Conservation (phyloP, 2,797 vertebrate genomes). For the Pristis pectinata region DNA sequence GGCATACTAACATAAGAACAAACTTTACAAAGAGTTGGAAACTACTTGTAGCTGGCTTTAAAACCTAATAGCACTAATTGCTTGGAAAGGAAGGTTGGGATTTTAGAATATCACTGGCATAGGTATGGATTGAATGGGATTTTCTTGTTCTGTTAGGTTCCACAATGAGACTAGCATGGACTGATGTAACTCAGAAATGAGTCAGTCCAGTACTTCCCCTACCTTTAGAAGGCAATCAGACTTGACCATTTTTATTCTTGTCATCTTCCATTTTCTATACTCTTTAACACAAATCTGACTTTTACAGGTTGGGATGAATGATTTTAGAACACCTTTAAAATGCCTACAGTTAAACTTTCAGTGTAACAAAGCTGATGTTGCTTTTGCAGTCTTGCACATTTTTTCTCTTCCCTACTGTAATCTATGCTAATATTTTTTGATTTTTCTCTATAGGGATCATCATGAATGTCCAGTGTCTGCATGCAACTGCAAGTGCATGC, state of each 20-base stretch:
- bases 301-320: no score
- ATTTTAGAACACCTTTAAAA: not conserved
- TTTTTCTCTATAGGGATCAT: conserved; percentile 71
- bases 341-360: no score
- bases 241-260: not conserved
- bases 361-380: no score
- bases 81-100: not conserved
- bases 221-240: no score
- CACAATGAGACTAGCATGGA: not conserved
- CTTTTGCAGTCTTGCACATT: not conserved
- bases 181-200: not conserved
- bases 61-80: no score
- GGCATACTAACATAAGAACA: no score
- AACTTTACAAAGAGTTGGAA: not conserved
- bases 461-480: conserved; percentile 93
- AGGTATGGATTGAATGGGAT: not conserved
- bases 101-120: not conserved
- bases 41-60: not conserved
- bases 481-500: conserved; percentile 97
- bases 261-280: not conserved
- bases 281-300: not conserved
- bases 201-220: no score
- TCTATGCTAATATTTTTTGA: not conserved
- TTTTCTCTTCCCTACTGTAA: not conserved
- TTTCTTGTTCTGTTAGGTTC: not conserved